Conservation (phyloP, 92 coral and sea anemone genomes). For the Epizoanthus rinbou region DNA sequence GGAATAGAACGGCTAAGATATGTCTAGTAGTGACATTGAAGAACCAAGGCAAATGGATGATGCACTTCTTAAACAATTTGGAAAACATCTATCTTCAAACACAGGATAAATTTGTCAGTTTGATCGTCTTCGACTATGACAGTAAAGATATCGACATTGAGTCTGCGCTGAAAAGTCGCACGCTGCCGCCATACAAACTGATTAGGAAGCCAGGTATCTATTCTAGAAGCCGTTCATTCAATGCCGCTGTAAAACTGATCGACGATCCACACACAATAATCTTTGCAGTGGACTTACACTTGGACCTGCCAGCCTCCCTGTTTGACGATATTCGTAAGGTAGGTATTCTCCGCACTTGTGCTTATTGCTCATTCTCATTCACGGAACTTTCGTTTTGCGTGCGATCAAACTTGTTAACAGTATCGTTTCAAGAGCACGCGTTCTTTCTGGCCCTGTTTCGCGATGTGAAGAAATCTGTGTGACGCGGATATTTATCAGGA, state of each 20-base stretch:
- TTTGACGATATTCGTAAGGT: conserved; percentile 58
- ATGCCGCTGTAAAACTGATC: conserved; percentile 50
- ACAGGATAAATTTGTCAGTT: conserved; percentile 51
- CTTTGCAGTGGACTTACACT: conserved; percentile 54
- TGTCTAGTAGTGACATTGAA: conserved; percentile 54
- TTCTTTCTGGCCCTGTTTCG: no score
- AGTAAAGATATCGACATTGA: conserved; percentile 63
- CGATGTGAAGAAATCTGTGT: no score
- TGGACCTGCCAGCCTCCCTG: conserved; percentile 47
- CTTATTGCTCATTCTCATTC: no score
- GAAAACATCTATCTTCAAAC: conserved; percentile 61
- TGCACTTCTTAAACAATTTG: conserved; percentile 68
- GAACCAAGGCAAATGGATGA: conserved; percentile 69
- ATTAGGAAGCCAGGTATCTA: conserved; percentile 34
- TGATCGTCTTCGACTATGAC: conserved; percentile 59
- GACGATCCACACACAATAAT: conserved; percentile 50
- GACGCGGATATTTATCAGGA: no score
- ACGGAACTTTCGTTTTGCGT: no score
- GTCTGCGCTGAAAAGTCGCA: conserved; percentile 53
- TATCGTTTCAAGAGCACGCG: no score
- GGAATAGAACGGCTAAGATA: conserved; percentile 61
- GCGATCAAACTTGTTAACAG: no score
- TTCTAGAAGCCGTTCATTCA: conserved; percentile 51
- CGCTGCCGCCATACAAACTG: conserved; percentile 54
- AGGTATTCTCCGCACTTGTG: not conserved